Conservation (phyloP, 2,113 vertebrate species). For the Fregata magnificens region DNA sequence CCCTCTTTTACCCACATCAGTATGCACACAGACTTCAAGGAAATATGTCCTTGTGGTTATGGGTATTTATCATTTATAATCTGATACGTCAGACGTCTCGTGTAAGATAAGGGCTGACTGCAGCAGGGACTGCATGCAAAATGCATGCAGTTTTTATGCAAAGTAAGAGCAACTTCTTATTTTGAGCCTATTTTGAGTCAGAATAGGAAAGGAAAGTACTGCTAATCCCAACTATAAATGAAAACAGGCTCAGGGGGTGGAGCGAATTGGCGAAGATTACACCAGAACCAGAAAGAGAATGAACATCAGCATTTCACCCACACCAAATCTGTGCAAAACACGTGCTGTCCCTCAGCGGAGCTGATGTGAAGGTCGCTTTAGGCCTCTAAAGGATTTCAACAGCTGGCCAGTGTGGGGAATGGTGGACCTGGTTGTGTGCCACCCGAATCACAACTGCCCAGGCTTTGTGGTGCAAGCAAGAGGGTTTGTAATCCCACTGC, state of each 20-base stretch:
- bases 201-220: background rate
- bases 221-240: background rate
- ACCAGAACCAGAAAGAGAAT: background rate
- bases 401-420: background rate
- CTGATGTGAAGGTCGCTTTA: background rate
- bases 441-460: background rate
- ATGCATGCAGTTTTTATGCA: background rate
- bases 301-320: background rate
- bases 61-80: background rate
- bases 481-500: background rate
- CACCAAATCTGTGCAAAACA: background rate
- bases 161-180: background rate
- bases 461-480: background rate
- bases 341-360: background rate
- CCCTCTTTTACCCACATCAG: constrained; percentile 1
- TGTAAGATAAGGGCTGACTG: background rate
- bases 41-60: constrained; percentile 21
- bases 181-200: background rate
- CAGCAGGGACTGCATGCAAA: background rate
- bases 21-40: constrained; percentile 32
- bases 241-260: background rate
- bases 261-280: background rate
- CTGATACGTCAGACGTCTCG: background rate
- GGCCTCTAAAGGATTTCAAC: background rate
- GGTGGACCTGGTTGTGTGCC: background rate